phyloP scores from a whole-genome alignment of 2,797 vertebrate species.

The Morus bassanus region DNA sequence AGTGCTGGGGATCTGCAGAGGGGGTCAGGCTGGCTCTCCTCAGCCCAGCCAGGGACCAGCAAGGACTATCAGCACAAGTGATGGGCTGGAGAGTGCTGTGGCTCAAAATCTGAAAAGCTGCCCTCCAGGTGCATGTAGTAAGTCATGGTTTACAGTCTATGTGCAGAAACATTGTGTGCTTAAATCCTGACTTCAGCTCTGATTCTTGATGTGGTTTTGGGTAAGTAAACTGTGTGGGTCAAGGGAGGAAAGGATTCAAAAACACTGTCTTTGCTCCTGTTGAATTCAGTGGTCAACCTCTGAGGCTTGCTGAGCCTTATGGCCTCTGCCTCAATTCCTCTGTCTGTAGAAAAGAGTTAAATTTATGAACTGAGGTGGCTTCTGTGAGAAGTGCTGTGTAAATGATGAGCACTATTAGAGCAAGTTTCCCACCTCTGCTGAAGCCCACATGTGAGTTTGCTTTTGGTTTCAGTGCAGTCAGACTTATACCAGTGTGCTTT shows the following conservation, averaged over 20 bases:
- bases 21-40: neutral
- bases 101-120: neutral
- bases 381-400: neutral
- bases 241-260: neutral
- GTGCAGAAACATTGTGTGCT: neutral
- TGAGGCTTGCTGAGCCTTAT: neutral
- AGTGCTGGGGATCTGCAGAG: neutral
- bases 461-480: neutral
- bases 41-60: neutral
- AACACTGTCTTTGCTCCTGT: fast-evolving
- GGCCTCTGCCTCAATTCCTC: neutral
- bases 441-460: neutral
- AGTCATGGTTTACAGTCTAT: neutral
- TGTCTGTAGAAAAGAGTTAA: neutral
- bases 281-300: neutral
- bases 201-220: neutral
- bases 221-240: neutral
- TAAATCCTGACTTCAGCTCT: neutral
- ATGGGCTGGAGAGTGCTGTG: neutral
- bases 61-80: neutral
- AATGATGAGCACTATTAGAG: neutral
- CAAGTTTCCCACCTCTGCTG: neutral
- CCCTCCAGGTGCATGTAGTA: too few relatives aligned
- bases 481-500: neutral
- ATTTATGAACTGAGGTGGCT: neutral